Evolutionary conservation across 2,797 vertebrate species (phyloP), one percentile per base, ranked within the genome.

Genomic region (Poeciliopsis infans): DNA sequence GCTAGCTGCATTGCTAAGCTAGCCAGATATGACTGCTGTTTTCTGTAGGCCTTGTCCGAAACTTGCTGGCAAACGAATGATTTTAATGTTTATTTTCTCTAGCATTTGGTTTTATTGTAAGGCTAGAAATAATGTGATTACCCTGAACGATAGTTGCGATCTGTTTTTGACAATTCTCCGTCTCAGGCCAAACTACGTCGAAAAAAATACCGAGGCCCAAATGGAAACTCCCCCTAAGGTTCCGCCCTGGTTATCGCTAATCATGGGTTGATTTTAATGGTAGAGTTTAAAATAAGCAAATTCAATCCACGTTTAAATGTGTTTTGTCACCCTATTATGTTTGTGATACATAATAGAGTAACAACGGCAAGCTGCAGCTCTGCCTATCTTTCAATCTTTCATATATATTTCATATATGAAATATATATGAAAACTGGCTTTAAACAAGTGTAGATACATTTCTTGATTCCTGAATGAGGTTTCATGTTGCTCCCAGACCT

Each of bases 141-240:
- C 1, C 33, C 4, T 25, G 8, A 20, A 47, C 64, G 45, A 43
- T 23, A 74, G 4, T 36, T 23, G 0, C 20, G 7, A 53, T 66
- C 0, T 46, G 41, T 76, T 78, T 72, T 0, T 4, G 61, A 75
- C 72, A 12, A 2, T 74, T 45, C 45, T 11, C 74, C 4, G 45
- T 83, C 31, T 74, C 20, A 76, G 91, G 90, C 86, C 84, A 74
- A 41, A 82, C 82, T 83, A 82, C 85, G 89, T 87, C 76, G 49
- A 47, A 6, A 16, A 61, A 82, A 82, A 76, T 0, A 72, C 20
- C 78, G 41, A 91, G 86, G 85, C 84, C 87, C 36, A 71, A 74
- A 80, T 71, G 28, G 76, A 79, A 85, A 81, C 41, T 75, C 31
- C 55, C 73, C 43, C 33, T 75, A 8, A 77, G 39, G 55, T 3